Base-by-base conservation (phyloP, 2,113 vertebrate species). In the Strix aluco region DNA sequence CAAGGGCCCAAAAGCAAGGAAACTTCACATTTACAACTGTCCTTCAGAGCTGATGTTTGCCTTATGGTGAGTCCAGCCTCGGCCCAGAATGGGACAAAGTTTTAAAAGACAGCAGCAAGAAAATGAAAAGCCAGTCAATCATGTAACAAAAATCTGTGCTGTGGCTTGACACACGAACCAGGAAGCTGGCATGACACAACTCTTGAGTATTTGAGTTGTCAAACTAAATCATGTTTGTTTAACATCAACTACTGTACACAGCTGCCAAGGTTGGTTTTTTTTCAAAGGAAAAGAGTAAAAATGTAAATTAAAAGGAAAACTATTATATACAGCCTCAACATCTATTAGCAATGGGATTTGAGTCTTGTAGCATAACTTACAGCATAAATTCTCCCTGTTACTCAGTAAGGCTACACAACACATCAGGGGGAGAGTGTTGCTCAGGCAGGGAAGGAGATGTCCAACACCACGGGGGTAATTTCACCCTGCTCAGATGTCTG, bases 401-500 rank as follows among this genome's bases (percentile, higher is more conserved):
- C 19, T 38, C 51, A n/a, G 7, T 20, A 67, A 74, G 26, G 25
- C 46, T 75, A 19, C 32, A 47, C 27, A 61, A 25, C n/a, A 10
- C 3, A 1, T 46, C 52, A 78, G 70, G 32, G 74, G 16, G 19
- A 54, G 38, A 19, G 34, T 3, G 3, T 49, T 81, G 30, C 46
- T 77, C 36, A 32, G 66, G 17, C 34, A 17, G 27, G 42, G 30
- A 72, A 77, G 55, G 9, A 62, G 72, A 25, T 49, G 67, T 9
- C 25, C 0, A 0, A 30, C 27, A 57, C 36, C 30, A 23, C 2
- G 10, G 23, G 10, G 15, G 29, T 81, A 69, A 66, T 66, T 81
- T 78, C 79, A 73, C 36, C 44, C 63, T 79, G 25, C 42, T 66
- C 5, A 19, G 61, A 14, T 66, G 30, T 78, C 42, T 73, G 63